These are phyloP conservation scores for Lamproptera curius DNA, from an alignment of 2,888 invertebrate genomes.

Conservation along the genomic window DNA sequence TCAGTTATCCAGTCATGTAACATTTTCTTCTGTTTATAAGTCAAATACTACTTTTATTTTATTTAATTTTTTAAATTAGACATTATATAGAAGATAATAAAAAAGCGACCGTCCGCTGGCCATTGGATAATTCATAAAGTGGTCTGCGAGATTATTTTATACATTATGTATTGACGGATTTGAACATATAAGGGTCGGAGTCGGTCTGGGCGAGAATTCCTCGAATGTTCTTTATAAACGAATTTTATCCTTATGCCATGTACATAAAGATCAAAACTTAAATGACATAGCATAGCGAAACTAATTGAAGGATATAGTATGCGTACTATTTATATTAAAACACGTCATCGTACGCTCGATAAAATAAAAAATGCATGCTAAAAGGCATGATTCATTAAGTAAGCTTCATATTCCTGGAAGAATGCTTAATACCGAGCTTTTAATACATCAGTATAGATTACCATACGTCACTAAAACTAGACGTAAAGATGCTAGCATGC, in stretches of 20 bases:
- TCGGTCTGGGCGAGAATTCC: slow-evolving; percentile 8
- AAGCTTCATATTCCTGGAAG: no score
- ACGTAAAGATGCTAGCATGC: no score
- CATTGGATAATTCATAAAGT: not conserved
- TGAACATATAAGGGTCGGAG: not conserved
- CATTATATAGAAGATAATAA: not conserved
- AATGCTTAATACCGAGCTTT: no score
- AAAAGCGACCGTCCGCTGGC: not conserved
- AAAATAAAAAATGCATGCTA: no score
- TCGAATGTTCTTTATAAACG: slow-evolving; percentile 1
- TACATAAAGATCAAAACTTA: no score
- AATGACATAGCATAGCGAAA: no score
- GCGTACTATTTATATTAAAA: no score
- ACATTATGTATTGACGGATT: not conserved
- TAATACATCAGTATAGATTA: no score
- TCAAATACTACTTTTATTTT: not conserved
- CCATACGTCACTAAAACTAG: no score
- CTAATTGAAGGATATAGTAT: no score
- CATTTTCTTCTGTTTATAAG: not conserved
- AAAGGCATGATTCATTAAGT: no score
- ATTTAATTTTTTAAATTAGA: not conserved
- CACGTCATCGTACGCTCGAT: no score
- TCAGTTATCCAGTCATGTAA: not conserved
- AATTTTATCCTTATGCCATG: not conserved
- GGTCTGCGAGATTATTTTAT: not conserved